phyloP scores from a whole-genome alignment of 2,888 invertebrate genomes.

The Prosopocoilus inquinatus region DNA sequence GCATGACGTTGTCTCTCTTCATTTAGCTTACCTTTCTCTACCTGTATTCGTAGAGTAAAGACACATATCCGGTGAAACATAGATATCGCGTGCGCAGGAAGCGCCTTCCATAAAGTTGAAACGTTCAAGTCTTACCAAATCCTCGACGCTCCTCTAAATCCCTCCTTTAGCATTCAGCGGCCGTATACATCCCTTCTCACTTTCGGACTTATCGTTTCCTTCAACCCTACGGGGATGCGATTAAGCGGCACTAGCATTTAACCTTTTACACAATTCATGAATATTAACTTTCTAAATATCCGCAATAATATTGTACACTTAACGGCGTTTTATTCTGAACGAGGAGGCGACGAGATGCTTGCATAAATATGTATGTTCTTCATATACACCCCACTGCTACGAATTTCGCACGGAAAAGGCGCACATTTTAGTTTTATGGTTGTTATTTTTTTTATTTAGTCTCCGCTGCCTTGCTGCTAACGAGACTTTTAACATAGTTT shows the following conservation, averaged over 20 bases:
- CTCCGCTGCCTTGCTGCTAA: conserved; percentile 8
- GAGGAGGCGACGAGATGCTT: not conserved
- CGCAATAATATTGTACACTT: too few relatives aligned
- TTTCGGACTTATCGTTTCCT: conserved; percentile 31
- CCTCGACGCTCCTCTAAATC: conserved; percentile 45
- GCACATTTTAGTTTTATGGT: conserved; percentile 14
- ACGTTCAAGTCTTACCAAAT: conserved; percentile 46
- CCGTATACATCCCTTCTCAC: conserved; percentile 40
- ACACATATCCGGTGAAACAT: conserved; percentile 30
- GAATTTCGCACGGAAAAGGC: conserved; percentile 7
- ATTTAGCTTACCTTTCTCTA: conserved; percentile 16
- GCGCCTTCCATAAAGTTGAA: conserved; percentile 46
- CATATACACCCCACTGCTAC: not conserved
- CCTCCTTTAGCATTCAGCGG: conserved; percentile 47
- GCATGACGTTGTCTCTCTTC: not conserved
- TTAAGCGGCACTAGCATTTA: conserved; percentile 17
- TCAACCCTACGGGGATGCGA: conserved; percentile 14
- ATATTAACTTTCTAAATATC: not conserved
- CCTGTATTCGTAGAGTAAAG: conserved; percentile 26
- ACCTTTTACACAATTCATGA: conserved; percentile 10
- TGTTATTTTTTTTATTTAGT: conserved; percentile 12
- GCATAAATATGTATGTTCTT: too few relatives aligned
- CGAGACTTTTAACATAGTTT: conserved; percentile 17
- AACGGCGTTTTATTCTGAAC: not conserved
- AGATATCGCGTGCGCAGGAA: conserved; percentile 45